These are phyloP conservation scores for Nemapogon koenigi DNA, from an alignment of 2,888 invertebrate genomes.

Conservation along the genomic window DNA sequence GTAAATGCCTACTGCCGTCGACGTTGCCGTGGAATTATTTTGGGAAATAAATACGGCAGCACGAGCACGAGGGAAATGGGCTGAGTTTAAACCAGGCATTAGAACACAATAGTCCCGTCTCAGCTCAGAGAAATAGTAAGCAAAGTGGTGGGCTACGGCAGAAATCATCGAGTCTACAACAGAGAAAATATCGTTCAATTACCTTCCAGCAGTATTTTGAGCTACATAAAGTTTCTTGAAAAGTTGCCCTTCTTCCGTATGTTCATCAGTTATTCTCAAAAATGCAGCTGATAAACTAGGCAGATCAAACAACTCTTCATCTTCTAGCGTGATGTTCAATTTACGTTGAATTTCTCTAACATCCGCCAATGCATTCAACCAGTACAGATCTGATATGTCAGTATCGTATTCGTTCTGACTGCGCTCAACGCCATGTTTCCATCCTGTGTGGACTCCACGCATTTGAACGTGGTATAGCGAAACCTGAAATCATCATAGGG, in stretches of 20 bases:
- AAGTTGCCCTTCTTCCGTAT: constrained; percentile 33
- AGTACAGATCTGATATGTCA: constrained; percentile 70
- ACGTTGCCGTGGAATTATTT: too few species aligned
- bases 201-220: constrained; percentile 82
- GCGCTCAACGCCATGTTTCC: constrained; percentile 71
- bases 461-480: constrained; percentile 79
- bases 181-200: too few species aligned
- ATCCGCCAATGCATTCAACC: constrained; percentile 80
- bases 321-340: constrained; percentile 45
- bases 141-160: too few species aligned
- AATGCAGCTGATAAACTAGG: constrained; percentile 67
- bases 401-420: constrained; percentile 67
- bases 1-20: too few species aligned
- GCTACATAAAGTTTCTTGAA: constrained; percentile 70
- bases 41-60: too few species aligned
- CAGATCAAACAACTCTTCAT: constrained; percentile 29
- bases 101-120: too few species aligned
- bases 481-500: too few species aligned
- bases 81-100: too few species aligned
- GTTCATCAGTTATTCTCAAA: constrained; percentile 63
- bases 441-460: constrained; percentile 79
- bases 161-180: too few species aligned
- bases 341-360: constrained; percentile 70
- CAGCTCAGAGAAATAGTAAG: too few species aligned
- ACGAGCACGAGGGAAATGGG: too few species aligned